These are phyloP conservation scores for Eupithecia subfuscata DNA, from an alignment of 2,888 invertebrate species.

Conservation along the genomic window DNA sequence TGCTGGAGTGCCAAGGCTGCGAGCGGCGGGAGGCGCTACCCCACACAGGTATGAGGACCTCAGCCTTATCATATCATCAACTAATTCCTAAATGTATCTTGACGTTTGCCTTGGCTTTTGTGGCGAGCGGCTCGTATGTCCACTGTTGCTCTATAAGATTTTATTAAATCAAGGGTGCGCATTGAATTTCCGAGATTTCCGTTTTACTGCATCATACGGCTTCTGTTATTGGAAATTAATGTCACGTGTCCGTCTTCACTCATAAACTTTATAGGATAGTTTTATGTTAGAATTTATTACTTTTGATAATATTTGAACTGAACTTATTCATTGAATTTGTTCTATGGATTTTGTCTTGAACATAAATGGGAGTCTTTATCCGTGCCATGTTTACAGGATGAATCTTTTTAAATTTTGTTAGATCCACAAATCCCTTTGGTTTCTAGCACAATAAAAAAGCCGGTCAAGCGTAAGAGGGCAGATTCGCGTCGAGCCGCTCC, in stretches of 20 bases:
- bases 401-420: slow-evolving; percentile 27
- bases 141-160: background rate
- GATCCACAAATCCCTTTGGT: slow-evolving; percentile 42
- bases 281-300: slow-evolving; percentile 15
- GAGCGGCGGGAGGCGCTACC: slow-evolving; percentile 40
- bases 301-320: slow-evolving; percentile 12
- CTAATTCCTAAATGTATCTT: slow-evolving; percentile 42
- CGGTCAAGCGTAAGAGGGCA: slow-evolving; percentile 44
- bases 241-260: slow-evolving; percentile 24
- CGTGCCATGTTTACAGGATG: background rate
- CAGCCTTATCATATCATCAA: slow-evolving; percentile 44
- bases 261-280: slow-evolving; percentile 23
- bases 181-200: slow-evolving; percentile 8
- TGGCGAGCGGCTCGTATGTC: slow-evolving; percentile 13
- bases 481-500: slow-evolving; percentile 40
- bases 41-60: slow-evolving; percentile 41
- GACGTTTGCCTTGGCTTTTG: slow-evolving; percentile 40
- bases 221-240: slow-evolving; percentile 12
- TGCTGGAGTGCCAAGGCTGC: slow-evolving; percentile 53
- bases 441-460: slow-evolving; percentile 43
- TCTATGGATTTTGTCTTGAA: background rate
- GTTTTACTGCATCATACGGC: slow-evolving; percentile 13
- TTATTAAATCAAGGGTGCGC: background rate
- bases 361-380: background rate
- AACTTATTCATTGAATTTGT: background rate